These are phyloP conservation scores for Tupiocoris notatus DNA, from an alignment of 2,888 invertebrate species.

Conservation along the genomic window DNA sequence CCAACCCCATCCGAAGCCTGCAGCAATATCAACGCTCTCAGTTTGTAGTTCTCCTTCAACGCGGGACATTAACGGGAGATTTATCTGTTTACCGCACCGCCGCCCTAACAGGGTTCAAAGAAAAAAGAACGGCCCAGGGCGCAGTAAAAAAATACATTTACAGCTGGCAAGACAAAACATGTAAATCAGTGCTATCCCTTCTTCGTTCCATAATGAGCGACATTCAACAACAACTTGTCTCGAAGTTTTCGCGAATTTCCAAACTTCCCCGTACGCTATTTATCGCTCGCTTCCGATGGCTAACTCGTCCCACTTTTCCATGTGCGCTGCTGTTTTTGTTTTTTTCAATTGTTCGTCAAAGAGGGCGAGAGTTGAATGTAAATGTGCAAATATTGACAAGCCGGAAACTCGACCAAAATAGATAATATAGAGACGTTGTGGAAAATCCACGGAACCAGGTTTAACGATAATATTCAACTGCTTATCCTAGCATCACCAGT, in stretches of 20 bases:
- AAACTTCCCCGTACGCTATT: conserved; percentile 18
- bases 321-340: no score
- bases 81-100: conserved; percentile 40
- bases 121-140: conserved; percentile 9
- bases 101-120: not conserved
- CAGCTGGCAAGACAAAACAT: conserved; percentile 34
- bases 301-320: conserved; percentile 10
- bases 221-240: conserved; percentile 24
- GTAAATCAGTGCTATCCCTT: conserved; percentile 31
- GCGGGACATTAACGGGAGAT: conserved; percentile 32
- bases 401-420: no score
- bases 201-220: conserved; percentile 28
- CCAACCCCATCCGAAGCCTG: not conserved
- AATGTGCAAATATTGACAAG: no score
- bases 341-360: no score
- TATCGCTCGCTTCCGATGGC: conserved; percentile 34
- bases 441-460: no score
- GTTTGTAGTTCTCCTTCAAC: conserved; percentile 26
- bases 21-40: conserved; percentile 30
- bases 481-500: no score
- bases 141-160: conserved; percentile 24
- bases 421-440: no score
- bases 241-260: conserved; percentile 8
- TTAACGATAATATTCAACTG: no score
- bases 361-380: no score